Percentiles rank a stretch among this genome's conserved stretches.
Evolutionary conservation across 2,113 vertebrate species (phyloP).

Genomic region (Neogale vison): DNA sequence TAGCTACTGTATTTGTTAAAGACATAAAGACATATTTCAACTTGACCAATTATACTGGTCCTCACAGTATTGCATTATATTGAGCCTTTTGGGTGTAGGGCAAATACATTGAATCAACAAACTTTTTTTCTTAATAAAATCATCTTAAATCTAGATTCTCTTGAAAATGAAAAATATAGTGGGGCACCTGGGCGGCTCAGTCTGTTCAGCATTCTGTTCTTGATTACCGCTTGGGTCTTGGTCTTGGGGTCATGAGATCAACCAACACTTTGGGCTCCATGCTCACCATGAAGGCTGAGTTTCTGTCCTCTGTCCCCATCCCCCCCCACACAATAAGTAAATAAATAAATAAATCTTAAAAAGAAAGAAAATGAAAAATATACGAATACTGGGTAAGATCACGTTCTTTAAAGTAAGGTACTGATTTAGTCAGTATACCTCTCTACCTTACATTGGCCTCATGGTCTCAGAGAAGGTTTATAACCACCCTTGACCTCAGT

Average conservation of each 20-base stretch:
- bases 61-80: background rate
- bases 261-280: background rate
- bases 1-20: background rate
- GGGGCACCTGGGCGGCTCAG: background rate
- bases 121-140: background rate
- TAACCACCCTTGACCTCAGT: background rate
- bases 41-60: background rate
- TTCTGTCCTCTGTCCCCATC: background rate
- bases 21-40: background rate
- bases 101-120: background rate
- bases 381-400: background rate
- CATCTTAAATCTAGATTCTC: background rate
- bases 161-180: background rate
- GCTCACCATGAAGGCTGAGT: background rate
- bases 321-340: background rate
- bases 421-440: background rate
- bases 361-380: conserved; percentile 43
- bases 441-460: background rate
- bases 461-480: background rate
- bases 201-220: background rate
- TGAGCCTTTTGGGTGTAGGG: background rate
- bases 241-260: background rate
- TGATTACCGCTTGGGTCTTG: background rate
- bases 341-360: background rate
- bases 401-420: background rate